Conservation (phyloP, 2,113 vertebrate species). For the Pongo pygmaeus region DNA sequence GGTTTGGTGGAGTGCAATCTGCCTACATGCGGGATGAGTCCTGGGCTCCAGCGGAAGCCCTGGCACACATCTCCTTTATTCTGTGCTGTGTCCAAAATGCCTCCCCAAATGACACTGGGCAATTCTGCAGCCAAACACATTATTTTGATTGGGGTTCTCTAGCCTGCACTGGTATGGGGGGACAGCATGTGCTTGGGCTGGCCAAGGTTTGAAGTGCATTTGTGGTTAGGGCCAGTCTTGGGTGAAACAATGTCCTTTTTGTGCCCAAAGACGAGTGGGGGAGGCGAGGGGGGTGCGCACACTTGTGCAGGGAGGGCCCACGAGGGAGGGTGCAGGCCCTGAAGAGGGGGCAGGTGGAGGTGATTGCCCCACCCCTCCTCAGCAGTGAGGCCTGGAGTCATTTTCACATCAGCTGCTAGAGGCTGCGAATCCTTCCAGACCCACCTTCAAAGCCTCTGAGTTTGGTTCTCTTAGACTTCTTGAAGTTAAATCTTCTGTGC, state of each 20-base stretch:
- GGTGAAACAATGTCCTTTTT: slow-evolving; percentile 73
- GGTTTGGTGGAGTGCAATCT: slow-evolving; percentile 25
- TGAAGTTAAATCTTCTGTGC: slow-evolving; percentile 19
- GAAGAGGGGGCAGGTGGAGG: slow-evolving; percentile 37
- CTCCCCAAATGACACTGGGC: not conserved
- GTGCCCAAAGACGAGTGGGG: slow-evolving; percentile 46
- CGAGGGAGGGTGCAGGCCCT: slow-evolving; percentile 37
- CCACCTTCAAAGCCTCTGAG: not conserved
- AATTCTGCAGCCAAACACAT: not conserved
- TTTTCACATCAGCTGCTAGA: slow-evolving; percentile 47
- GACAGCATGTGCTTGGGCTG: not conserved
- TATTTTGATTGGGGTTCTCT: not conserved
- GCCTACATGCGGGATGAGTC: not conserved
- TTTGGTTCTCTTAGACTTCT: slow-evolving; percentile 54
- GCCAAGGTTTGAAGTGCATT: slow-evolving; percentile 4
- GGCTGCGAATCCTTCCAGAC: slow-evolving; percentile 32
- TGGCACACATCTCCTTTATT: not conserved
- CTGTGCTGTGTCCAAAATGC: not conserved
- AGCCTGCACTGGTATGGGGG: not conserved
- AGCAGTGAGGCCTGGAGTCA: slow-evolving; percentile 26
- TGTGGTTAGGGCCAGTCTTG: slow-evolving; percentile 43
- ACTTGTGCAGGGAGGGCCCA: not conserved
- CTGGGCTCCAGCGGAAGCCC: not conserved
- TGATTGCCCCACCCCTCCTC: not conserved
- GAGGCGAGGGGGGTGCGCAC: not conserved